Percentiles rank a stretch among this genome's conserved stretches.
These are phyloP conservation scores for Peromyscus californicus DNA, from an alignment of 2,113 vertebrate genomes.

Conservation along the genomic window DNA sequence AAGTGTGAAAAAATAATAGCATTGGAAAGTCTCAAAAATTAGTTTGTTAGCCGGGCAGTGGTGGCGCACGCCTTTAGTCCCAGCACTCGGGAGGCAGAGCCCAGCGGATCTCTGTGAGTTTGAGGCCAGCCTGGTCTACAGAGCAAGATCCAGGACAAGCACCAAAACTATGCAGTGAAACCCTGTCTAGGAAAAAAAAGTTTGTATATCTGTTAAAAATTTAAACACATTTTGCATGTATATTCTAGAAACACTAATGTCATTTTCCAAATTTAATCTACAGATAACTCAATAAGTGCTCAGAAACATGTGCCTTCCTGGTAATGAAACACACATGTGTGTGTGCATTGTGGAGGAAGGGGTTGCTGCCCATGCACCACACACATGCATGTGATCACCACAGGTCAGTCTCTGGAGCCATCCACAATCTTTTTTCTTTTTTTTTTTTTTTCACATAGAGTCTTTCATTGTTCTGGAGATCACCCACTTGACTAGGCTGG, in stretches of 20 bases:
- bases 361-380: neutral
- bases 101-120: too few relatives aligned
- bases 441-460: too few relatives aligned
- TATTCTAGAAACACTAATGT: neutral
- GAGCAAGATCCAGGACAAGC: too few relatives aligned
- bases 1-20: neutral
- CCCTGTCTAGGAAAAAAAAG: too few relatives aligned
- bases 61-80: too few relatives aligned
- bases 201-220: neutral
- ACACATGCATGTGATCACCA: too few relatives aligned
- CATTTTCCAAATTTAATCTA: neutral
- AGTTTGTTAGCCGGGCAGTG: too few relatives aligned
- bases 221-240: neutral
- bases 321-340: neutral
- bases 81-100: too few relatives aligned
- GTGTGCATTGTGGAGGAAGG: accelerated
- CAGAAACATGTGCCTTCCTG: neutral
- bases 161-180: too few relatives aligned
- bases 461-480: neutral
- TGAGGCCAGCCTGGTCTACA: too few relatives aligned
- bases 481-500: neutral
- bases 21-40: neutral
- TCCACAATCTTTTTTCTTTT: too few relatives aligned
- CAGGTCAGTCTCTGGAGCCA: neutral
- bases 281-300: neutral